These are phyloP conservation scores for Spheniscus mendiculus DNA, from an alignment of 2,113 vertebrate species.

Conservation along the genomic window DNA sequence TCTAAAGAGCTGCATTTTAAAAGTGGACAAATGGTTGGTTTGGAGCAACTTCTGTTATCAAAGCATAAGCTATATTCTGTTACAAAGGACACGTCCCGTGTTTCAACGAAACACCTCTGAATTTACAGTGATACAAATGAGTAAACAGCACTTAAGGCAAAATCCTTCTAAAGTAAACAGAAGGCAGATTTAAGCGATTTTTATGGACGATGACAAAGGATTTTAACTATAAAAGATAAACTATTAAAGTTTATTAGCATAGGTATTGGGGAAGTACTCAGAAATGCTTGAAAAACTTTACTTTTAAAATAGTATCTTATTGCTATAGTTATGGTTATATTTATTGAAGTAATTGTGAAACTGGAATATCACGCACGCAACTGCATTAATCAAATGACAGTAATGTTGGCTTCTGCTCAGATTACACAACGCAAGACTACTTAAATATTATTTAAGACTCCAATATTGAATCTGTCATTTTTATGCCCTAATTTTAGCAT, in stretches of 20 bases:
- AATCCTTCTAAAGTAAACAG: neutral
- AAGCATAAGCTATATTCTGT: neutral
- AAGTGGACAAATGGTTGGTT: neutral
- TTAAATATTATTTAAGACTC: neutral
- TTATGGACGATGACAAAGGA: neutral
- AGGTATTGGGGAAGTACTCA: neutral
- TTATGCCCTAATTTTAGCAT: conserved; percentile 2
- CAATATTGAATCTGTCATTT: neutral
- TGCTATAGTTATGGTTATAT: neutral
- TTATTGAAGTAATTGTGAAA: neutral
- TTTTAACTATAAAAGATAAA: neutral
- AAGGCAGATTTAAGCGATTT: neutral
- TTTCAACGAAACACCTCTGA: neutral
- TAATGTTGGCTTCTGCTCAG: neutral
- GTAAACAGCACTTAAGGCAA: neutral
- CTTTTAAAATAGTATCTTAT: neutral
- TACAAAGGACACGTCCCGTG: neutral
- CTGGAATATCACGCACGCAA: neutral
- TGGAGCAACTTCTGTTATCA: neutral
- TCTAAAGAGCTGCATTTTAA: neutral
- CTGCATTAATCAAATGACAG: neutral
- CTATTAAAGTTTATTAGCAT: neutral
- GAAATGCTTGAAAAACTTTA: neutral
- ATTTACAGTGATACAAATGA: neutral
- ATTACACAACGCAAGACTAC: neutral